These are phyloP conservation scores for Periparus ater DNA, from an alignment of 2,797 vertebrate genomes.

Conservation along the genomic window DNA sequence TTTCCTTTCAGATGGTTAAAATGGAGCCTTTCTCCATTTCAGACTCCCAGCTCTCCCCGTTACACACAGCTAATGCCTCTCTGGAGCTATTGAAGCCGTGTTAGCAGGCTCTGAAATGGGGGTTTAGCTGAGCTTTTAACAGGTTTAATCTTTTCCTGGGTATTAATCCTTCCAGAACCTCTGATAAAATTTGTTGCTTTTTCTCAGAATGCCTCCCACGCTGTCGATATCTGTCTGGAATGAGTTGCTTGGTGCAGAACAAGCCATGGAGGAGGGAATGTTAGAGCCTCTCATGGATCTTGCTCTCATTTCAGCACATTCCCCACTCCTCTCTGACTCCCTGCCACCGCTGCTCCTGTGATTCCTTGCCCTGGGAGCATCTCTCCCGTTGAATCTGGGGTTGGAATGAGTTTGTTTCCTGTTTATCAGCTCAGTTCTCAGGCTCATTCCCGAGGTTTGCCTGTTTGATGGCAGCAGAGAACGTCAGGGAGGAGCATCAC, in stretches of 20 bases:
- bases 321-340: neutral
- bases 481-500: neutral
- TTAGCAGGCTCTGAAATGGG: neutral
- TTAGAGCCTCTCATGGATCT: neutral
- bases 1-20: constrained; percentile 1
- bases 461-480: neutral
- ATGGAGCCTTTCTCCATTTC: constrained; percentile 46
- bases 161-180: constrained; percentile 52
- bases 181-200: constrained; percentile 55
- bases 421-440: neutral
- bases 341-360: neutral
- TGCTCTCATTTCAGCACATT: neutral
- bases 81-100: neutral
- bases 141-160: constrained; percentile 37
- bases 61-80: neutral
- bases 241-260: constrained; percentile 28
- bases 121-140: constrained; percentile 48
- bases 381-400: neutral
- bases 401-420: neutral
- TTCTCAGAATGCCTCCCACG: constrained; percentile 50
- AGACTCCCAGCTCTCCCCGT: neutral
- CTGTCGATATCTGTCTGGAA: constrained; percentile 48
- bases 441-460: neutral
- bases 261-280: constrained; percentile 2
- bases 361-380: neutral